Evolutionary conservation across 2,888 invertebrate genomes (phyloP).

Genomic region (Limnephilus lunatus): DNA sequence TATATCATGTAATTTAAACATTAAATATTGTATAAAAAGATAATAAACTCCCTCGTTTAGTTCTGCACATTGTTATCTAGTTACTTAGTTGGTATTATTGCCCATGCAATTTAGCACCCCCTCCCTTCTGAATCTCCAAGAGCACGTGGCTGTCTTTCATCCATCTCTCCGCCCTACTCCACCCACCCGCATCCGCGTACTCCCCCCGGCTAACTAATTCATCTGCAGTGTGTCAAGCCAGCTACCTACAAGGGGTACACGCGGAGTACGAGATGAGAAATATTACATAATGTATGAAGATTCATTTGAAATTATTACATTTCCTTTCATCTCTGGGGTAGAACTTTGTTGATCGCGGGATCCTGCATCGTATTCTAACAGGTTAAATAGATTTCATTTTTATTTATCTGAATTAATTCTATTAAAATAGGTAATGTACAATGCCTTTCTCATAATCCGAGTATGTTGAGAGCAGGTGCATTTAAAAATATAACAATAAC

Average conservation of each 20-base stretch:
- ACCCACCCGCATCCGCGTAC: not conserved
- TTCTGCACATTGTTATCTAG: no score
- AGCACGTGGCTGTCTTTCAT: slow-evolving; percentile 44
- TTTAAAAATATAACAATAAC: no score
- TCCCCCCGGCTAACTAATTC: slow-evolving; percentile 23
- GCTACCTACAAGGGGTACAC: not conserved
- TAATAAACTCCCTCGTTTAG: no score
- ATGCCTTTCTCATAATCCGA: no score
- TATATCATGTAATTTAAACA: no score
- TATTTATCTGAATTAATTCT: no score
- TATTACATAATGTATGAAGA: not conserved
- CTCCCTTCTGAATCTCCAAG: not conserved
- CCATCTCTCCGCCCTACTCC: slow-evolving; percentile 25
- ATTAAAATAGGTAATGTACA: no score
- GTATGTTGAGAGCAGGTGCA: no score
- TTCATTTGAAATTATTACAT: not conserved
- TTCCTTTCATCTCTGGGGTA: not conserved
- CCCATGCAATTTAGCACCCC: not conserved
- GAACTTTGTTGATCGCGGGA: not conserved
- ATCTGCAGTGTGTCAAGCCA: slow-evolving; percentile 27
- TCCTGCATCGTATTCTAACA: not conserved
- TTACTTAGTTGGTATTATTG: not conserved
- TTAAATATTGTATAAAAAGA: no score
- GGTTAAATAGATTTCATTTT: not conserved
- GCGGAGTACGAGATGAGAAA: not conserved